Evolutionary conservation across 2,113 vertebrate species (phyloP).

Genomic region (Antennarius striatus): DNA sequence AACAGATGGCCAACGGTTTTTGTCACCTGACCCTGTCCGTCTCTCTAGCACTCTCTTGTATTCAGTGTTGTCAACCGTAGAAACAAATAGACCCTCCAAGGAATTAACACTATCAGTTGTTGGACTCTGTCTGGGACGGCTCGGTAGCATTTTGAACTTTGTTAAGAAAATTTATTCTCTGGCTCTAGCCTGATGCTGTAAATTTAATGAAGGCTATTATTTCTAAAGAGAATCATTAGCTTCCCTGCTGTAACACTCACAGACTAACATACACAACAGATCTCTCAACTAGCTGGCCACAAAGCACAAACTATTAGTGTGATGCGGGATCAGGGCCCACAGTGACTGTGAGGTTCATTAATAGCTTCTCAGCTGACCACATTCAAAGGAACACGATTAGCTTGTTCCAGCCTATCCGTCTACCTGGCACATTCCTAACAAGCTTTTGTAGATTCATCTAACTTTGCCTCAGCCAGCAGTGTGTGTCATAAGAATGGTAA

Average conservation of each 20-base stretch:
- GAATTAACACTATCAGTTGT: slow-evolving; percentile 9
- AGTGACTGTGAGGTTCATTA: slow-evolving; percentile 53
- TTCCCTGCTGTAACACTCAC: slow-evolving; percentile 8
- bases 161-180: background rate
- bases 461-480: slow-evolving; percentile 7
- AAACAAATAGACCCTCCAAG: slow-evolving; percentile 18
- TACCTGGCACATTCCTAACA: slow-evolving; percentile 39
- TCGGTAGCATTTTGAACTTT: slow-evolving; percentile 1
- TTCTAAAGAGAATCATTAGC: slow-evolving; percentile 16
- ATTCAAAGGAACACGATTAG: slow-evolving; percentile 54
- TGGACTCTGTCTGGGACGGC: background rate
- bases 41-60: slow-evolving; percentile 21
- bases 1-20: slow-evolving; percentile 75
- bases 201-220: background rate
- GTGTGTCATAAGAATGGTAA: slow-evolving; percentile 7
- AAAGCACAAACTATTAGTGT: slow-evolving; percentile 57
- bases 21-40: slow-evolving; percentile 67
- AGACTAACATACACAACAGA: slow-evolving; percentile 28
- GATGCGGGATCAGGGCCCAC: slow-evolving; percentile 63
- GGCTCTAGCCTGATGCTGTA: background rate
- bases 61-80: slow-evolving; percentile 10
- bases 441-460: slow-evolving; percentile 33
- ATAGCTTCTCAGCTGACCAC: slow-evolving; percentile 52
- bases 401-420: slow-evolving; percentile 39
- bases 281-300: slow-evolving; percentile 33